Evolutionary conservation across 1,140 invertebrate genomes (phyloP).

Genomic region (Zophobas morio): DNA sequence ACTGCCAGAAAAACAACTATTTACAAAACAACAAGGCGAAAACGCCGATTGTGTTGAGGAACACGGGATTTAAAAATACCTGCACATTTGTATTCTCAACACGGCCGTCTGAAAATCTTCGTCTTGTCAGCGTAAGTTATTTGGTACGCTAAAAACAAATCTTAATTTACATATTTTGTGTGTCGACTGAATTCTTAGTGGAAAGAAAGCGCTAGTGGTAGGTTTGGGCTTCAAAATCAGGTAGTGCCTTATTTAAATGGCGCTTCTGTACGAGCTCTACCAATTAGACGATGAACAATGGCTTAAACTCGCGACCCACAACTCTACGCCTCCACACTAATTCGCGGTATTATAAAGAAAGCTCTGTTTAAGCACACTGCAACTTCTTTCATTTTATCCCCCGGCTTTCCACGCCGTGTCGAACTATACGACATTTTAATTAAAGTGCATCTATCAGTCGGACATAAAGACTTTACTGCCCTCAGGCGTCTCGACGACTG

Average conservation of each 20-base stretch:
- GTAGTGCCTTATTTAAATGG: slow-evolving; percentile 16
- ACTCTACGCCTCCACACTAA: slow-evolving; percentile 17
- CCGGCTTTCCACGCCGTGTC: slow-evolving; percentile 15
- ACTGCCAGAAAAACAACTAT: slow-evolving; percentile 42
- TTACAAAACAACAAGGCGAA: slow-evolving; percentile 47
- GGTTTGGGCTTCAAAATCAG: slow-evolving; percentile 31
- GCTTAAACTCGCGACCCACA: not conserved
- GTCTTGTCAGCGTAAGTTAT: slow-evolving; percentile 52
- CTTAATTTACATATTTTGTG: slow-evolving; percentile 57
- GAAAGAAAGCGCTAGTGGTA: slow-evolving; percentile 39
- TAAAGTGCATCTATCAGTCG: slow-evolving; percentile 38
- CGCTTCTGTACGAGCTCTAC: slow-evolving; percentile 9
- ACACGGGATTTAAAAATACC: slow-evolving; percentile 51
- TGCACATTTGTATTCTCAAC: slow-evolving; percentile 53
- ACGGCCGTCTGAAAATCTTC: slow-evolving; percentile 53
- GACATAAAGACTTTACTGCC: slow-evolving; percentile 34
- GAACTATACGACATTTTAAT: slow-evolving; percentile 35
- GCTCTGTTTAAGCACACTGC: slow-evolving; percentile 21
- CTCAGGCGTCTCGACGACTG: slow-evolving; percentile 18
- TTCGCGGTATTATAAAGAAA: slow-evolving; percentile 21
- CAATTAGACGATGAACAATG: slow-evolving; percentile 48
- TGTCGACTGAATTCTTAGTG: slow-evolving; percentile 46
- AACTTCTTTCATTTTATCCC: slow-evolving; percentile 34
- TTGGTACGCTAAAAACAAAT: slow-evolving; percentile 56
- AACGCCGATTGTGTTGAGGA: slow-evolving; percentile 43